phyloP scores from a whole-genome alignment of 2,113 vertebrate species.

The Brachypteracias leptosomus region DNA sequence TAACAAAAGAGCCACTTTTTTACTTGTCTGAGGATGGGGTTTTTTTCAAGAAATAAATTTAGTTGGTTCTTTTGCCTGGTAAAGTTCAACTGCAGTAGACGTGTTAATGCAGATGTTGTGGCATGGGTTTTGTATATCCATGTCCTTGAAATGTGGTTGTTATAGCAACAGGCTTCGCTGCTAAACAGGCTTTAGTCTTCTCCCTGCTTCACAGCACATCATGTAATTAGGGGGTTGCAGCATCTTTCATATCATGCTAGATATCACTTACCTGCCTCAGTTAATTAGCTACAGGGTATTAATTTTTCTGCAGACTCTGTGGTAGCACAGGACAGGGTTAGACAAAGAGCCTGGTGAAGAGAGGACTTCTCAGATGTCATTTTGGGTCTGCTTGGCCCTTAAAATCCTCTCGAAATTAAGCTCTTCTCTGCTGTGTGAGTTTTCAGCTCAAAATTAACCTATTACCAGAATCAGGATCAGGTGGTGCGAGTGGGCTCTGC shows the following conservation, averaged over 20 bases:
- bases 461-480: not conserved
- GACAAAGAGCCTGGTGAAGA: no score
- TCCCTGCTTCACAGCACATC: not conserved
- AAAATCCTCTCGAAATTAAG: not conserved
- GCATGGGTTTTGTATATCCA: not conserved
- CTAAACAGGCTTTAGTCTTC: constrained; percentile 29
- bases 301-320: not conserved
- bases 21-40: not conserved
- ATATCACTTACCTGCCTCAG: not conserved
- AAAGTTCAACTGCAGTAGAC: not conserved
- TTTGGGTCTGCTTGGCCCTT: not conserved
- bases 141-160: constrained; percentile 62
- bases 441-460: not conserved
- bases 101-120: constrained; percentile 34
- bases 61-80: constrained; percentile 1
- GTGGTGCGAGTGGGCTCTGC: not conserved
- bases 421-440: not conserved
- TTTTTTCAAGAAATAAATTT: not conserved
- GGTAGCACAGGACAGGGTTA: not conserved
- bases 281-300: not conserved
- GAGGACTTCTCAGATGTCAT: not conserved
- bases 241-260: constrained; percentile 16
- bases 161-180: constrained; percentile 69
- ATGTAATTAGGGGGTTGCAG: constrained; percentile 46
- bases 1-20: not conserved